Evolutionary conservation across 2,797 vertebrate species (phyloP), one percentile per base, ranked within the genome.

Genomic region (Meriones psammophilus): DNA sequence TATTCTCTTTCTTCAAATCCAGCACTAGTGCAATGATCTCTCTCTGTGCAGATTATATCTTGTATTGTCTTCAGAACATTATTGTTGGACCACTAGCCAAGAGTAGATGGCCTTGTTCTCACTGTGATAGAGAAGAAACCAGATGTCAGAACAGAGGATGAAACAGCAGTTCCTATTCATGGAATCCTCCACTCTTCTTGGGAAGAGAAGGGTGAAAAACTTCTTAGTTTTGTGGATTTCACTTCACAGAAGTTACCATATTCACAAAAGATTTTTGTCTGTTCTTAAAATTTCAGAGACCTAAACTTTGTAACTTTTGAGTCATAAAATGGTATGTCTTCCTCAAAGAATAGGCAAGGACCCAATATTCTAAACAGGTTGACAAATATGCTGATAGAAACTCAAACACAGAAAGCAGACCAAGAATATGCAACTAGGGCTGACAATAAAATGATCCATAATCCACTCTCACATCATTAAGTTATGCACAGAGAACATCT

Each of bases 1-100:
- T 86, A 8, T 12, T n/a, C 20, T 81, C 14, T 42, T 62, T 17
- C 54, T 26, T 50, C 22, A 64, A 5, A 12, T 54, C 22, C 54
- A 85, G 9, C 1, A 4, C 30, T 62, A 71, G 20, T 15, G 0
- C 0, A 5, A n/a, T 2, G 26, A 50, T 50, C 1, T 3, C 20
- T 62, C 8, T 22, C 8, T 8, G 26, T 22, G 50, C 28, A 79
- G n/a, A 50, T 50, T 50, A 68, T 50, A n/a, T 24, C 0, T 30
- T 80, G 36, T 84, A 24, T n/a, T 36, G 30, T 79, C 30, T n/a
- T 36, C 77, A 73, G 68, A 71, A 60, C 77, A 46, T 46, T 12
- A 42, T 22, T 64, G 2, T 42, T 84, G 36, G 77, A 30, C 10
- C 15, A 50, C 18, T 60, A 7, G 8, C n/a, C 60, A 39, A 54